Evolutionary conservation across 2,797 vertebrate genomes (phyloP).

Genomic region (Hemibagrus guttatus): DNA sequence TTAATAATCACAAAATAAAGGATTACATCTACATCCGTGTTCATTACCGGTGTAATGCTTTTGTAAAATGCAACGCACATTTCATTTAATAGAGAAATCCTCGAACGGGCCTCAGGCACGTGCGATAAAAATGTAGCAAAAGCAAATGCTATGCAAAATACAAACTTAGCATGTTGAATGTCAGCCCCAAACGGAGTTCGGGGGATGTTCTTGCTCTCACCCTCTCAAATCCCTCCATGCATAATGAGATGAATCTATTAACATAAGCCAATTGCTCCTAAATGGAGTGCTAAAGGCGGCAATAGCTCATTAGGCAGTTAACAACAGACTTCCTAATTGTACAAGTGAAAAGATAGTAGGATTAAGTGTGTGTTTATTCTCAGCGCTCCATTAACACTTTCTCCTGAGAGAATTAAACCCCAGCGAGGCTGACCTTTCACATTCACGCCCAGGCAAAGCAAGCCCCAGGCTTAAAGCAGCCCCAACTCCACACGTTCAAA

Average conservation of each 20-base stretch:
- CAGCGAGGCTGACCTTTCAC: conserved; percentile 51
- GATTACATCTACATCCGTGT: conserved; percentile 50
- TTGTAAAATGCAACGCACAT: conserved; percentile 22
- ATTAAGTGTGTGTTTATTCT: conserved; percentile 59
- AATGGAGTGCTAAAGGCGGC: conserved; percentile 48
- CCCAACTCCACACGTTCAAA: conserved; percentile 14
- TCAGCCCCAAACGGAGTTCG: neutral
- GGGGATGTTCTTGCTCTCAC: neutral
- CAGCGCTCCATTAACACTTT: conserved; percentile 56
- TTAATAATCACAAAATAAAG: conserved; percentile 52
- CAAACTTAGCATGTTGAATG: neutral
- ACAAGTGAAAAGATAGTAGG: conserved; percentile 55
- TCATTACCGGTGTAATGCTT: conserved; percentile 50
- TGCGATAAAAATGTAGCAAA: neutral
- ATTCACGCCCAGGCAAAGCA: conserved; percentile 36
- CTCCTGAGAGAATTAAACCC: conserved; percentile 44
- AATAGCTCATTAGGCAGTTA: conserved; percentile 49
- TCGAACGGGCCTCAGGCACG: neutral
- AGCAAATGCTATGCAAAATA: conserved; percentile 19
- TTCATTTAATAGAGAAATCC: conserved; percentile 44
- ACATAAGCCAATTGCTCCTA: conserved; percentile 52
- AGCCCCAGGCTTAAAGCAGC: conserved; percentile 27
- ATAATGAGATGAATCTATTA: conserved; percentile 59
- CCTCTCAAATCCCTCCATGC: conserved; percentile 51
- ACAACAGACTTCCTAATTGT: conserved; percentile 59